Base-by-base conservation (phyloP, 2,113 vertebrate species). In the Rhodinocichla rosea region DNA sequence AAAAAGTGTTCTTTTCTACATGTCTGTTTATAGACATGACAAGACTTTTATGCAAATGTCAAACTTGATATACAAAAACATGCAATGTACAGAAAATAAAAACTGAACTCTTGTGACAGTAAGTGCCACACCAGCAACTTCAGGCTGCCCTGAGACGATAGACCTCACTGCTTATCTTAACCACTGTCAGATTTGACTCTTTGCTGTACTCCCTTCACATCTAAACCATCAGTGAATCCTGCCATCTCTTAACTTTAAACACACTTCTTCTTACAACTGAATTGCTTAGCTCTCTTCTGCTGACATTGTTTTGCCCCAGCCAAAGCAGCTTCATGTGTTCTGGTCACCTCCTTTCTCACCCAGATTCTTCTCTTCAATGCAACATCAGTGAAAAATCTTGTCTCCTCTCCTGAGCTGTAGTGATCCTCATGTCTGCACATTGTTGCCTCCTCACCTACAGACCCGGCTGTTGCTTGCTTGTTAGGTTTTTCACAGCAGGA, bases 31-130 rank as follows among this genome's bases (percentile, higher is more conserved):
- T 47, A 93, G 87, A 67, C 39, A 59, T 83, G 75, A 89, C 59
- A 94, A 74, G 75, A 62, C 27, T 91, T 95, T 80, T 88, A 90
- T 95, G 75, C 67, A 93, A 95, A 95, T 86, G 90, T 85, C 95
- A 95, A 59, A 84, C 42, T 74, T 55, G 35, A 77, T 94, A 62
- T 35, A 91, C 70, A 80, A 39, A 87, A 45, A 88, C 94, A 91
- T 74, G 59, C 6, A 27, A 59, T 60, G 35, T 37, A 92, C 21
- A 49, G 55, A 81, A 92, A 94, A 85, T 33, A 93, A 95, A 92
- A 92, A 23, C 47, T 95, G 90, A 95, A 67, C 32, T 65, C 63
- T 63, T 82, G 20, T 92, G 87, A 90, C 90, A 95, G 92, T 40
- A 94, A 92, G 71, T 88, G 94, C 82, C 79, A 74, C 68, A 86